These are phyloP conservation scores for Caenorhabditis briggsae DNA, from an alignment of 1,140 invertebrate genomes.

Conservation along the genomic window DNA sequence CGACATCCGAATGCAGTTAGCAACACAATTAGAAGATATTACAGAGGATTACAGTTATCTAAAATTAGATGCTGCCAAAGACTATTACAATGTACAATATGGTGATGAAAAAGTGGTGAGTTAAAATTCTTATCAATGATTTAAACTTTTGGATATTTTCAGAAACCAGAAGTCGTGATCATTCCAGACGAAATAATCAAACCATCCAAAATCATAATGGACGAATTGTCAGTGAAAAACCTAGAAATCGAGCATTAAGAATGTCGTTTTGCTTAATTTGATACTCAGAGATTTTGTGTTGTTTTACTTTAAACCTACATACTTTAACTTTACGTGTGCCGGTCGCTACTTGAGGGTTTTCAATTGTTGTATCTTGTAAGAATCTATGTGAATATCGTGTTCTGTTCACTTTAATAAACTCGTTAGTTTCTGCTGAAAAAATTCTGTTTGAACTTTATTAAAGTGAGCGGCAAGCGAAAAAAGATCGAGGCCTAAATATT, in stretches of 20 bases:
- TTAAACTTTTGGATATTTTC: background rate
- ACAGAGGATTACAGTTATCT: conserved; percentile 77
- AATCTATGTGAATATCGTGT: background rate
- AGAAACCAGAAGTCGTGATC: background rate
- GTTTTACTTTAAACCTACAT: conserved; percentile 24
- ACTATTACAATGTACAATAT: conserved; percentile 76
- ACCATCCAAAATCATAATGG: conserved; percentile 45
- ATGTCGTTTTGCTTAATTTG: background rate
- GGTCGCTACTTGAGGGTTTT: conserved; percentile 32
- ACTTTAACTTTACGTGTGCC: conserved; percentile 47
- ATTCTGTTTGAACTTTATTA: background rate
- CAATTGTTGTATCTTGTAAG: background rate
- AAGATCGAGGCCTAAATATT: conserved; percentile 3
- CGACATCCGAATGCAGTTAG: conserved; percentile 72
- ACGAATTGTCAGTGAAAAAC: conserved; percentile 26
- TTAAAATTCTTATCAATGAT: background rate
- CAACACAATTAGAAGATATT: conserved; percentile 74
- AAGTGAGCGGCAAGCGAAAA: background rate
- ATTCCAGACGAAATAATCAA: conserved; percentile 49
- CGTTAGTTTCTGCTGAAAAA: conserved; percentile 1
- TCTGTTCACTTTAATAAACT: conserved; percentile 2
- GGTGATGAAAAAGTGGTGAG: conserved; percentile 60
- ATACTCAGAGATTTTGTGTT: conserved; percentile 2
- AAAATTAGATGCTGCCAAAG: conserved; percentile 74
- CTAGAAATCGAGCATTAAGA: background rate